Base-by-base conservation (phyloP, 35 echinoderm and acorn worm genomes). In the Heliocidaris erythrogramma region DNA sequence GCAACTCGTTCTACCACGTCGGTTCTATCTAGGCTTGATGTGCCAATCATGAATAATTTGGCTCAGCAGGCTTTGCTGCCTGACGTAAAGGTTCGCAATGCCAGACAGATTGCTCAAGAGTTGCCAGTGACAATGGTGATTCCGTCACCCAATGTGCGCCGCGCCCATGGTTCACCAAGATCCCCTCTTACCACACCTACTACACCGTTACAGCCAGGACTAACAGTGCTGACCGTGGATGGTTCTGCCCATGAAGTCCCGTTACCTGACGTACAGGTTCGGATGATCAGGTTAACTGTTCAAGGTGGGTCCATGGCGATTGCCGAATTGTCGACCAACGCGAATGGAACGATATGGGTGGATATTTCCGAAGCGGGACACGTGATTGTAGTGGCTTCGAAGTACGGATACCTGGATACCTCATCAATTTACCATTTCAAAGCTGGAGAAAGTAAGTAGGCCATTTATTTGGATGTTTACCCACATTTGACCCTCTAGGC, bases 401-500 rank as follows among this genome's bases (percentile, higher is more conserved):
- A 93, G 35, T 29, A 42, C 4, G 97, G 95, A 29, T 98, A 94
- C 61, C 90, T 96, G 27, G 95, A 94, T 30, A 60, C 92, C 47
- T 94, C 96, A 7, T 90, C 93, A 13, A 94, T 93, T 0, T 98
- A 97, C 90, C 84, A 52, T 13, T 98, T 90, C 52, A 50, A 92
- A 30, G 53, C 85, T 27, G 92, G 65, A 78, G 93, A 92, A 87
- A 87, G 97, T 98, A 91, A 95, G 97, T 96, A 93, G 35, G 35
- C 35, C 35, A 0, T 42, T 42, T 42, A 42, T n/a, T n/a, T n/a
- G n/a, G n/a, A n/a, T n/a, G n/a, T n/a, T n/a, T n/a, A n/a, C n/a
- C n/a, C n/a, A n/a, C n/a, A n/a, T n/a, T 42, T 42, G 35, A 42
- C 35, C 35, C 35, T 42, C 35, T 42, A 1, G 35, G 35, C 3